Percentiles rank a stretch among this genome's conserved stretches.
These are phyloP conservation scores for Drosophila cardini DNA, from an alignment of 1,140 invertebrate species.

Conservation along the genomic window DNA sequence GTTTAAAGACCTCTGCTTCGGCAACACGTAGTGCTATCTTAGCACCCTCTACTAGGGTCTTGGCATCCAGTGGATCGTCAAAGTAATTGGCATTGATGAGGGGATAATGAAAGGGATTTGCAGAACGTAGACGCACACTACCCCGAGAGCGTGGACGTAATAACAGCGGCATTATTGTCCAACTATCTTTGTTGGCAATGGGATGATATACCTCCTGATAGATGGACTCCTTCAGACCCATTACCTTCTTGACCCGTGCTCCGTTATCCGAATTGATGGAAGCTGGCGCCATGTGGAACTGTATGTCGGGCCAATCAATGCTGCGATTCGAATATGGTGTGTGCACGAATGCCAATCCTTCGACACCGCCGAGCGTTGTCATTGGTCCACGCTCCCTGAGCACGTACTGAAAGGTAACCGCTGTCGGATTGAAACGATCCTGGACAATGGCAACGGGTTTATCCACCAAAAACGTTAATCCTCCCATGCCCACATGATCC, in stretches of 20 bases:
- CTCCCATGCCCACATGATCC: slow-evolving; percentile 93
- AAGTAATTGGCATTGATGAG: slow-evolving; percentile 96
- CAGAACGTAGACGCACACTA: slow-evolving; percentile 89
- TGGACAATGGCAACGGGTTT: slow-evolving; percentile 92
- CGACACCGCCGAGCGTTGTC: slow-evolving; percentile 93
- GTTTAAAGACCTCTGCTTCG: slow-evolving; percentile 91
- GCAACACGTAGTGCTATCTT: slow-evolving; percentile 90
- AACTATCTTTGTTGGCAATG: slow-evolving; percentile 91
- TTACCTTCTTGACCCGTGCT: slow-evolving; percentile 89
- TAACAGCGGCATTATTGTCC: slow-evolving; percentile 93
- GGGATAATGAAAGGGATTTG: slow-evolving; percentile 94
- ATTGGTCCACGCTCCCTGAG: slow-evolving; percentile 91
- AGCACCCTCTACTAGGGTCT: slow-evolving; percentile 92
- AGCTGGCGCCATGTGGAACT: slow-evolving; percentile 94
- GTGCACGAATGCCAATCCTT: slow-evolving; percentile 93
- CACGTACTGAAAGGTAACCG: slow-evolving; percentile 92
- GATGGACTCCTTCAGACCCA: slow-evolving; percentile 93
- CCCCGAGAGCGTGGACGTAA: slow-evolving; percentile 92
- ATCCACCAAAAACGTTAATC: slow-evolving; percentile 91
- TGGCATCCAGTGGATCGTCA: slow-evolving; percentile 90
- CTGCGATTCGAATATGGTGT: slow-evolving; percentile 91
- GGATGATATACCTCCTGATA: slow-evolving; percentile 92
- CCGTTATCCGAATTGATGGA: slow-evolving; percentile 93
- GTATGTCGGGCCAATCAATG: slow-evolving; percentile 92
- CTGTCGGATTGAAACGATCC: slow-evolving; percentile 88